phyloP scores from a whole-genome alignment of 2,888 invertebrate genomes.

The Tiliacea aurago region DNA sequence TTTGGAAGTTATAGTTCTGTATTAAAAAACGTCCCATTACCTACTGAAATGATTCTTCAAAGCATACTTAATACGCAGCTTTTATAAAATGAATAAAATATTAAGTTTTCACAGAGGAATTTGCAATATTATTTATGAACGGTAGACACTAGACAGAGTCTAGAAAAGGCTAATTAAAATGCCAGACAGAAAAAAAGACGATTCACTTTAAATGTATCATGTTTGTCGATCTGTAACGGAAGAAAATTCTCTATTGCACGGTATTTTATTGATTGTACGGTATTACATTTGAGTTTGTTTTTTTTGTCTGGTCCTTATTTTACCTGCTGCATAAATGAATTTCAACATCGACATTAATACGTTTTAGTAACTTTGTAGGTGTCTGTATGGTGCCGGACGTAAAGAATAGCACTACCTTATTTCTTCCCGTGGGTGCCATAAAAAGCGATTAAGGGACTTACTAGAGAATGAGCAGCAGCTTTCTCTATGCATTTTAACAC shows the following conservation, averaged over 20 bases:
- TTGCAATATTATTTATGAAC: conserved; percentile 11
- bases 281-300: background rate
- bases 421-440: no score
- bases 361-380: background rate
- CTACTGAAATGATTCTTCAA: background rate
- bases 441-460: no score
- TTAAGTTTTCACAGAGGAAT: background rate
- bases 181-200: conserved; percentile 23
- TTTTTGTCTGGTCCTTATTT: background rate
- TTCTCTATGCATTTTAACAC: no score
- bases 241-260: background rate
- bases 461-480: no score
- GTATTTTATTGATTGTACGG: background rate
- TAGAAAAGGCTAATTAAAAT: conserved; percentile 24
- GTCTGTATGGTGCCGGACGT: no score
- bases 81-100: background rate
- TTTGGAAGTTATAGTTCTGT: background rate
- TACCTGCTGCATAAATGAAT: no score
- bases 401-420: no score
- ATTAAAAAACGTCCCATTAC: background rate
- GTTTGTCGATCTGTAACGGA: no score
- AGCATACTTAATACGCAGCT: background rate
- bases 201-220: background rate
- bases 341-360: background rate
- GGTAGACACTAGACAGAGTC: background rate